phyloP scores from a whole-genome alignment of 2,888 invertebrate genomes.

The Andrena trimmerana region DNA sequence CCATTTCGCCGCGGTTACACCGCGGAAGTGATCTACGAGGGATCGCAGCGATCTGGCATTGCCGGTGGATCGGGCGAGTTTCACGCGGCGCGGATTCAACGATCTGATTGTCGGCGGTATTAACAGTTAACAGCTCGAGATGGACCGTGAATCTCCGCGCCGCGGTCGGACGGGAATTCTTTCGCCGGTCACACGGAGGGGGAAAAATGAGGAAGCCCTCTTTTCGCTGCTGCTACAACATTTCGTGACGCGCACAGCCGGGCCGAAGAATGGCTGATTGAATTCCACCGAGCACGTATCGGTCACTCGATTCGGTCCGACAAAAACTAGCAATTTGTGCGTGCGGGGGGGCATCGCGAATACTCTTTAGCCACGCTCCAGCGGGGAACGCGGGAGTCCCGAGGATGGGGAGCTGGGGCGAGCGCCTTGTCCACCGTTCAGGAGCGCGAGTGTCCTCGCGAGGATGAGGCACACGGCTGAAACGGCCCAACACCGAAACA shows the following conservation, averaged over 20 bases:
- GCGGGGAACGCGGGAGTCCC: neutral
- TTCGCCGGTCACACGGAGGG: neutral
- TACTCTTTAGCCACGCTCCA: constrained; percentile 22
- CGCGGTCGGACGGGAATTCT: neutral
- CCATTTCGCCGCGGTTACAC: neutral
- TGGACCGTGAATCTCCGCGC: constrained; percentile 3
- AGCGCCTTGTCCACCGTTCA: no score
- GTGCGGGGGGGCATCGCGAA: neutral
- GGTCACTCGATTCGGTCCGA: neutral
- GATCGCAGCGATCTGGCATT: neutral
- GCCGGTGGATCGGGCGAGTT: constrained; percentile 1
- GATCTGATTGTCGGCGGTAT: constrained; percentile 20
- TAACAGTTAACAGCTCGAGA: constrained; percentile 13
- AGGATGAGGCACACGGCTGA: constrained; percentile 29
- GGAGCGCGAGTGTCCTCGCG: neutral
- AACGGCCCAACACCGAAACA: constrained; percentile 43
- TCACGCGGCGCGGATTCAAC: constrained; percentile 24
- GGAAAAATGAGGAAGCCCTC: neutral
- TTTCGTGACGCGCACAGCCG: neutral
- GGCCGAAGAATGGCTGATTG: constrained; percentile 6
- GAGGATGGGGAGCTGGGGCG: no score
- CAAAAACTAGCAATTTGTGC: constrained; percentile 15
- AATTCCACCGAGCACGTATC: constrained; percentile 26
- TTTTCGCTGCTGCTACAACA: no score
- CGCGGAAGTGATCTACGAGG: neutral